phyloP scores from a whole-genome alignment of 1,140 invertebrate genomes.

The Samia ricini region DNA sequence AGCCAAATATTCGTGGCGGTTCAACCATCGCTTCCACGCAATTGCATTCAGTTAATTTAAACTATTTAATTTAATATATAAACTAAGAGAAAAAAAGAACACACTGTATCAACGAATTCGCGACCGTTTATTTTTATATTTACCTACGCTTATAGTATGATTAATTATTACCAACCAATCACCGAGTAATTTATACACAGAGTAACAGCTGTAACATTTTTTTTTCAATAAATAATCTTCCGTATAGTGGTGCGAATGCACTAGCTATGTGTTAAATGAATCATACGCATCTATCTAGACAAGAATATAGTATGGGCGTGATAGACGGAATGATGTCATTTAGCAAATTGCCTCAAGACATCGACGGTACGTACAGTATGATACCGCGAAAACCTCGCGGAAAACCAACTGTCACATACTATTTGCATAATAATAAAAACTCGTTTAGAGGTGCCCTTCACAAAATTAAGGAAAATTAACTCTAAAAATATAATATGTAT shows the following conservation, averaged over 20 bases:
- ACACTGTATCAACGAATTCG: too few relatives aligned
- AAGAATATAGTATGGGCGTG: neutral
- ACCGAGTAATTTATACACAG: neutral
- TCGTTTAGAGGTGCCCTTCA: neutral
- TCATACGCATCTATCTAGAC: neutral
- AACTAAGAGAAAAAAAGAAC: too few relatives aligned
- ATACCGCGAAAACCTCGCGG: conserved; percentile 6
- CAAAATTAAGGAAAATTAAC: conserved; percentile 2
- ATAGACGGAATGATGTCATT: conserved; percentile 4
- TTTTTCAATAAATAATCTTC: neutral
- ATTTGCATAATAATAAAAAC: conserved; percentile 11
- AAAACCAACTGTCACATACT: neutral
- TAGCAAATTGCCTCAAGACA: neutral
- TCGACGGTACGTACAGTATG: neutral
- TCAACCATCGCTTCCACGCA: too few relatives aligned
- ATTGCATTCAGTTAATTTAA: too few relatives aligned
- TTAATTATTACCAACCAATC: neutral
- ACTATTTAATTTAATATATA: too few relatives aligned
- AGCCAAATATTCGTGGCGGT: too few relatives aligned
- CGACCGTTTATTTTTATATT: neutral
- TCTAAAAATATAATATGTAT: neutral
- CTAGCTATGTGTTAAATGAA: neutral
- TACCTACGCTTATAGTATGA: neutral
- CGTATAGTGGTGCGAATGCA: neutral
- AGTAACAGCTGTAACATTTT: neutral